Conservation (phyloP, 2,113 vertebrate genomes). For the Desmodus rotundus region DNA sequence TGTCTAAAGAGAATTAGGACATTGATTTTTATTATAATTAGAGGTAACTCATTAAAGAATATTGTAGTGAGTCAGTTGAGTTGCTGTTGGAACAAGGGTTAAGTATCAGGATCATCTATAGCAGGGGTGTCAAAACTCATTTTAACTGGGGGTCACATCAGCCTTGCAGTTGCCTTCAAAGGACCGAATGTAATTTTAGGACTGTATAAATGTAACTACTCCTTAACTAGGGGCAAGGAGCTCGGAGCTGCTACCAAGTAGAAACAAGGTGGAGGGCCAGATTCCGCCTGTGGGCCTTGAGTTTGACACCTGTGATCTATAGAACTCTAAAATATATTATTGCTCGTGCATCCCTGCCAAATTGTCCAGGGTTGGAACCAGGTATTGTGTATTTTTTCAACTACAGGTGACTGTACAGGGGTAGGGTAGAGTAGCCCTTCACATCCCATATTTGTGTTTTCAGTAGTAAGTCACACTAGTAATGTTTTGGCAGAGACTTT, state of each 20-base stretch:
- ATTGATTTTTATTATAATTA: not conserved
- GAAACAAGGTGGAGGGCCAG: no score
- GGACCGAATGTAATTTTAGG: no score
- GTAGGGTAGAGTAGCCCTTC: not conserved
- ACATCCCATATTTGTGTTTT: not conserved
- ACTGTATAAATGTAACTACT: no score
- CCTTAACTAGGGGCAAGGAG: no score
- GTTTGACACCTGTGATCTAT: not conserved
- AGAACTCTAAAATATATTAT: not conserved
- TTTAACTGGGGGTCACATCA: no score
- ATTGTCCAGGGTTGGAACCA: not conserved
- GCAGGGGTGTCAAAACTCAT: no score
- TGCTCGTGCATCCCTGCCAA: not conserved
- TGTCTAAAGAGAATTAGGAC: not conserved
- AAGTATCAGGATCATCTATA: not conserved
- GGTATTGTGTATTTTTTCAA: constrained; percentile 1
- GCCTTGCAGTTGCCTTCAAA: no score
- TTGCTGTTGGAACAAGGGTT: not conserved
- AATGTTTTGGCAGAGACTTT: not conserved
- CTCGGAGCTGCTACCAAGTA: no score
- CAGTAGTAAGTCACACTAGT: not conserved
- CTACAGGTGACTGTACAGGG: not conserved
- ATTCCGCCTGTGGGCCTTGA: no score
- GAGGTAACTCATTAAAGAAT: not conserved
- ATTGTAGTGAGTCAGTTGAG: not conserved